Evolutionary conservation across 2,113 vertebrate genomes (phyloP).

Genomic region (Notothenia rossii): DNA sequence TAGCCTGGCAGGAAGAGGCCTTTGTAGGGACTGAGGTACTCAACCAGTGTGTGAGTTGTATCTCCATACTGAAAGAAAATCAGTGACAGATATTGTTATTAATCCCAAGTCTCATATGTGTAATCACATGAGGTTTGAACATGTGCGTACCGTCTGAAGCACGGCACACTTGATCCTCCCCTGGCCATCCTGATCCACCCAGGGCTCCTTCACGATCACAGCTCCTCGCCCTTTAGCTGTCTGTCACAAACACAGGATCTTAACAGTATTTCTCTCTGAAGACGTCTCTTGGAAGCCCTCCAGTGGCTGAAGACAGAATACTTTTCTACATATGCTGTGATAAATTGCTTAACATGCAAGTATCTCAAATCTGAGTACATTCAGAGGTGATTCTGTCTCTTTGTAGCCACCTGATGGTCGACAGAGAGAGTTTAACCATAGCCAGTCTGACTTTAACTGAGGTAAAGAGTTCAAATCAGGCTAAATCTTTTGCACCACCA

Average conservation of each 20-base stretch:
- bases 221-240: slow-evolving; percentile 84
- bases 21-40: slow-evolving; percentile 85
- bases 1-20: slow-evolving; percentile 86
- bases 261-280: not conserved
- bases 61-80: slow-evolving; percentile 85
- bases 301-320: slow-evolving; percentile 45
- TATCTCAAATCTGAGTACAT: too few species aligned
- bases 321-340: not conserved
- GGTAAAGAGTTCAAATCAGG: slow-evolving; percentile 33
- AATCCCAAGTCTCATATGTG: slow-evolving; percentile 13
- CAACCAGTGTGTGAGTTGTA: slow-evolving; percentile 87
- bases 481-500: slow-evolving; percentile 9
- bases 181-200: slow-evolving; percentile 85
- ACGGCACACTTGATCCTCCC: slow-evolving; percentile 87
- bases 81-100: slow-evolving; percentile 20
- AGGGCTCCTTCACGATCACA: slow-evolving; percentile 83
- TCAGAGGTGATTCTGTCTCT: not conserved
- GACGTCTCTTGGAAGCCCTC: slow-evolving; percentile 47
- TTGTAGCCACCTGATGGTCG: slow-evolving; percentile 15
- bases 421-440: slow-evolving; percentile 34
- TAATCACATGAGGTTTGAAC: slow-evolving; percentile 9
- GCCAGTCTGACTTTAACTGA: slow-evolving; percentile 48
- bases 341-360: not conserved
- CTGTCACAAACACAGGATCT: slow-evolving; percentile 62
- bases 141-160: slow-evolving; percentile 81